Percentiles rank a stretch among this genome's conserved stretches.
phyloP scores from a whole-genome alignment of 2,113 vertebrate genomes.

The Camarhynchus parvulus region DNA sequence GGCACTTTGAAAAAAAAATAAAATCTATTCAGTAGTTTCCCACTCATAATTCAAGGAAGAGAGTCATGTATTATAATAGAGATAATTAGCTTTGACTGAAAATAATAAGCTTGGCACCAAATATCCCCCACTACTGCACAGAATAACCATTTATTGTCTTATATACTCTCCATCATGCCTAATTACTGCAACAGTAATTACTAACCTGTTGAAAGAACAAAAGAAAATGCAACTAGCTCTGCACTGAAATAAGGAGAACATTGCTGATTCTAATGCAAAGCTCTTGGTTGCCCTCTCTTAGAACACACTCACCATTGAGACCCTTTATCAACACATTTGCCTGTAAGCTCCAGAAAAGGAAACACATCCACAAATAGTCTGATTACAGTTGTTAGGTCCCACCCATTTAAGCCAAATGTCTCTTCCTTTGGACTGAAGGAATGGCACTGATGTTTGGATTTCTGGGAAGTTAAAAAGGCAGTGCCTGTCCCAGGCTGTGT shows the following conservation, averaged over 20 bases:
- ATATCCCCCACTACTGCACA: conserved; percentile 63
- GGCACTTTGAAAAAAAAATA: conserved; percentile 61
- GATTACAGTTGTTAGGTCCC: neutral
- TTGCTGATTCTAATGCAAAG: conserved; percentile 25
- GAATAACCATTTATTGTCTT: conserved; percentile 74
- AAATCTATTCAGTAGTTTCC: conserved; percentile 79
- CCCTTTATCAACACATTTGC: neutral
- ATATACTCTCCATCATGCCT: conserved; percentile 76
- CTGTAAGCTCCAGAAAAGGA: neutral
- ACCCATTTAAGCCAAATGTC: neutral
- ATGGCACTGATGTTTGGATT: neutral
- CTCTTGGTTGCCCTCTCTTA: conserved; percentile 40
- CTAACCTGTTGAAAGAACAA: conserved; percentile 82
- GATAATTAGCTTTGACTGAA: conserved; percentile 79
- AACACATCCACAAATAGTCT: neutral
- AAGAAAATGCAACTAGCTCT: conserved; percentile 64
- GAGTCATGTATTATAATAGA: conserved; percentile 77
- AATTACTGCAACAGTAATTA: conserved; percentile 80
- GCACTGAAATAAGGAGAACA: conserved; percentile 37
- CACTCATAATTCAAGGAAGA: conserved; percentile 81
- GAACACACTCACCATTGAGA: neutral
- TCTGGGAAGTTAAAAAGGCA: neutral
- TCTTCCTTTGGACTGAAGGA: neutral
- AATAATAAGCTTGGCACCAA: conserved; percentile 77
- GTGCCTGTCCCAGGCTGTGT: neutral